Base-by-base conservation (phyloP, 2,797 vertebrate species). In the Acrossocheilus fasciatus region DNA sequence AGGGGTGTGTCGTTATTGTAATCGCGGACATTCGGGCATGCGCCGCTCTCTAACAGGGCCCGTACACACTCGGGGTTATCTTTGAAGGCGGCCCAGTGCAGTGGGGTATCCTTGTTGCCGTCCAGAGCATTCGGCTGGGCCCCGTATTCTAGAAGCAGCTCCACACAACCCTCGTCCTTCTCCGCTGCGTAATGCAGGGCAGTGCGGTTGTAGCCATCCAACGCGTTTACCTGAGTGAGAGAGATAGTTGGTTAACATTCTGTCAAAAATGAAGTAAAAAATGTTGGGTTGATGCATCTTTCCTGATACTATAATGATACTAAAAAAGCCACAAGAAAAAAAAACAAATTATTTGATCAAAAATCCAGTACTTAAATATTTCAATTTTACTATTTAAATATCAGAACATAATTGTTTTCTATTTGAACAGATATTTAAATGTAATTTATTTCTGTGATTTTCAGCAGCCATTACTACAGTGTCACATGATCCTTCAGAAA, bases 51-150 rank as follows among this genome's bases (percentile, higher is more conserved):
- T 78, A 99, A 94, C 85, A 99, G 94, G 1, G 96, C 94, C 81
- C 97, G 95, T 62, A 95, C 98, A 34, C 98, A 99, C 90, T 98
- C 98, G 0, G 97, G 96, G 88, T 97, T 98, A 93, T 99, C 98
- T 94, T 98, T 98, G 91, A 99, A 99, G 90, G 98, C 97, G 0
- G 98, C 98, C 98, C 98, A 99, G 93, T 99, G 98, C 34, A 99
- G 95, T 0, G 98, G 98, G 0, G 98, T 99, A 93, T 99, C 98
- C 92, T 97, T 97, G 94, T 99, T 99, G 57, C 98, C 98, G 0
- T 99, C 98, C 89, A 96, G 92, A 0, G 97, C 96, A 0, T 99
- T 96, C 76, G 98, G 97, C 86, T 96, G 95, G 69, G 98, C 98
- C 0, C 98, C 98, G 0, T 98, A 98, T 84, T 98, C 98, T 92